Evolutionary conservation across 2,888 invertebrate species (phyloP).

Genomic region (Camptogramma bilineatum): DNA sequence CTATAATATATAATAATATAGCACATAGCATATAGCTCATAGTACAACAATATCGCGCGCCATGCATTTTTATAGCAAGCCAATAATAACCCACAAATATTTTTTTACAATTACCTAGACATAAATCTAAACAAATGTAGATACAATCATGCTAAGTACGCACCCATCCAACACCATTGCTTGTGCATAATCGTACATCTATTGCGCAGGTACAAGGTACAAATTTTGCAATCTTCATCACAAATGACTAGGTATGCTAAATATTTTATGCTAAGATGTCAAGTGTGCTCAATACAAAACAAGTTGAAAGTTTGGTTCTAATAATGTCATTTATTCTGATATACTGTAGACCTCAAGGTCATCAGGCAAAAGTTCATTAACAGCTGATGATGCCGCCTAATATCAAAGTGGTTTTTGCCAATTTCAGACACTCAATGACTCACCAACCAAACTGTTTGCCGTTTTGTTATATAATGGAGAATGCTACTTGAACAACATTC

Average conservation of each 20-base stretch:
- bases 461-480: conserved; percentile 14
- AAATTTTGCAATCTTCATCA: conserved; percentile 19
- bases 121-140: not conserved
- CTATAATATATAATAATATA: too few relatives aligned
- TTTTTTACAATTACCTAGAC: too few relatives aligned
- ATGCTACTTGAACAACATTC: conserved; percentile 1
- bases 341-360: conserved; percentile 25
- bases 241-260: conserved; percentile 23
- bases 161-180: not conserved
- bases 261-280: not conserved
- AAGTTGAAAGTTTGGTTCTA: not conserved
- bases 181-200: conserved; percentile 6
- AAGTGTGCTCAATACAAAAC: not conserved
- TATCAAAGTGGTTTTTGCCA: conserved; percentile 13
- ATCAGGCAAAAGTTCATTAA: conserved; percentile 31
- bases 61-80: too few relatives aligned
- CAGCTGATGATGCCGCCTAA: conserved; percentile 19
- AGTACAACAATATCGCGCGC: too few relatives aligned
- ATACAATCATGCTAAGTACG: not conserved
- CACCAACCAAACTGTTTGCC: conserved; percentile 13
- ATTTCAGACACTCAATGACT: conserved; percentile 20
- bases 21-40: too few relatives aligned
- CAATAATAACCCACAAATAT: too few relatives aligned
- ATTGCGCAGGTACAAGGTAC: conserved; percentile 6
- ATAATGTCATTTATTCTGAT: not conserved